phyloP scores from a whole-genome alignment of 2,888 invertebrate species.

The Pterostichus madidus region DNA sequence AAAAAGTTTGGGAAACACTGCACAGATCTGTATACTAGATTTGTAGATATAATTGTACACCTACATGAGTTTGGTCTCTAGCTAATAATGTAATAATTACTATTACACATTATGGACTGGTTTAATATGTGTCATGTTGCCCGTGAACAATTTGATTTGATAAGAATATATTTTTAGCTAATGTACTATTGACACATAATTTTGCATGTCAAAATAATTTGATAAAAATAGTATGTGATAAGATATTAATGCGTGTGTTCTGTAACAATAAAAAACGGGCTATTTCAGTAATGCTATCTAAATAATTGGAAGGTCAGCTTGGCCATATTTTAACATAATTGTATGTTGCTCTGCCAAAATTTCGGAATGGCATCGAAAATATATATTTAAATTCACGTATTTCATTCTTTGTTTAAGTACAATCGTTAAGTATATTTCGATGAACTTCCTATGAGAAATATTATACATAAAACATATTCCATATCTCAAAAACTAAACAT shows the following conservation, averaged over 20 bases:
- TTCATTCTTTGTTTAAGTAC: too few species aligned
- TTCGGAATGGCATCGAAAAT: not conserved
- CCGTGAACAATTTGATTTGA: not conserved
- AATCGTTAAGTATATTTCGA: too few species aligned
- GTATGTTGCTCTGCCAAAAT: not conserved
- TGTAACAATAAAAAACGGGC: not conserved
- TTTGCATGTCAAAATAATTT: not conserved
- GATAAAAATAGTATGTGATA: conserved; percentile 3
- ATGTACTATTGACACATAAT: conserved; percentile 7
- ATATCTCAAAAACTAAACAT: too few species aligned
- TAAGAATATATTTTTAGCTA: conserved; percentile 11
- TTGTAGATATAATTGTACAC: conserved; percentile 12
- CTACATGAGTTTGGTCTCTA: conserved; percentile 29
- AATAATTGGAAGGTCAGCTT: conserved; percentile 4
- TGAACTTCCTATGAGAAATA: too few species aligned
- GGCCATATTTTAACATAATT: conserved; percentile 32
- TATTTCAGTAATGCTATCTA: not conserved
- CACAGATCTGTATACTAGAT: not conserved
- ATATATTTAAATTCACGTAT: too few species aligned
- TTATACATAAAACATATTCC: too few species aligned
- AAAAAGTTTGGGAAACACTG: too few species aligned
- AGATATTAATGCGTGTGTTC: not conserved
- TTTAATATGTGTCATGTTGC: not conserved
- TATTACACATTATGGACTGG: not conserved
- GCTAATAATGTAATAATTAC: conserved; percentile 33